Evolutionary conservation across 2,113 vertebrate genomes (phyloP).

Genomic region (Speoplatyrhinus poulsoni): DNA sequence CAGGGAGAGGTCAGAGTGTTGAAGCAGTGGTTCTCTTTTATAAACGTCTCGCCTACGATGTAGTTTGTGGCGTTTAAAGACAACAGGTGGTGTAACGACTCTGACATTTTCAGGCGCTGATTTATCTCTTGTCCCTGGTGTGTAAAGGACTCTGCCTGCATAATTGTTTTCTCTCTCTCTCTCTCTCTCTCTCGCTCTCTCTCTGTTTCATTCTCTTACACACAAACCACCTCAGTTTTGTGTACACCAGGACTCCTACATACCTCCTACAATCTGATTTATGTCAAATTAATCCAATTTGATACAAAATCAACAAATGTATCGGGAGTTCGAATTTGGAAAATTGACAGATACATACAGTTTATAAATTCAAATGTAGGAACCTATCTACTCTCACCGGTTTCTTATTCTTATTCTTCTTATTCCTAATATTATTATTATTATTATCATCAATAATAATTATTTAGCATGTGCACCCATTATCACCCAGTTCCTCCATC

Average conservation of each 20-base stretch:
- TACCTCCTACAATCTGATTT: neutral
- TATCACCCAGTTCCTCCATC: no score
- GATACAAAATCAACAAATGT: neutral
- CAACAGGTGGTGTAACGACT: no score
- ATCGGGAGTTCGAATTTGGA: neutral
- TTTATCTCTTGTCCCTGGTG: neutral
- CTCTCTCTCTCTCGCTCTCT: neutral
- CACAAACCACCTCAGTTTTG: neutral
- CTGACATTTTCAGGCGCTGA: no score
- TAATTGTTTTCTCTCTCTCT: neutral
- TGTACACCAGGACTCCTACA: neutral
- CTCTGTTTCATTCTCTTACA: neutral
- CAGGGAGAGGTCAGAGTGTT: no score
- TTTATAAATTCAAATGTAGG: neutral
- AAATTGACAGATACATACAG: neutral
- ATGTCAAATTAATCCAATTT: neutral
- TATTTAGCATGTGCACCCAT: neutral
- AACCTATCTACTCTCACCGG: neutral
- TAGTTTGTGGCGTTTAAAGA: no score
- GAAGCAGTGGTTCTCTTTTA: no score
- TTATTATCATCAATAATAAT: no score
- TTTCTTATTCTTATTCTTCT: neutral
- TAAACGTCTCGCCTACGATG: no score
- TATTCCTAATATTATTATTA: neutral
- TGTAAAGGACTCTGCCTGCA: neutral